Conservation (phyloP, 2,888 invertebrate genomes). For the Andrena hattorfiana region DNA sequence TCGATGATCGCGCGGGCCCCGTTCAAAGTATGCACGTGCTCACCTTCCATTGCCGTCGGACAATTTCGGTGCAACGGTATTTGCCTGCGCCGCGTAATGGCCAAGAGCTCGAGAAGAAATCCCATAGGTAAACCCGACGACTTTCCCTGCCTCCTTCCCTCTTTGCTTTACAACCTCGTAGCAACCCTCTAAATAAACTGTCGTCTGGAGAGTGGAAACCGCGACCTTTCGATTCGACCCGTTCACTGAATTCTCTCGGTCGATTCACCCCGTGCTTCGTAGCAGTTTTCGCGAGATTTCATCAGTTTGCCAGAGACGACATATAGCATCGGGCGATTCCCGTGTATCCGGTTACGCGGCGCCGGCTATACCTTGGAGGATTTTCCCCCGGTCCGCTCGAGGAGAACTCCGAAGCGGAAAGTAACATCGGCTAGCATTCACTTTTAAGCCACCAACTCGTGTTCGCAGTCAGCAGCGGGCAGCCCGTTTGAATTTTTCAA, state of each 20-base stretch:
- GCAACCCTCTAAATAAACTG: conserved; percentile 54
- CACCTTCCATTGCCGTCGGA: background rate
- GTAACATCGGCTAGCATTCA: conserved; percentile 1
- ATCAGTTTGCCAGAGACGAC: conserved; percentile 30
- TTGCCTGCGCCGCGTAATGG: background rate
- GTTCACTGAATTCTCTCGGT: conserved; percentile 42
- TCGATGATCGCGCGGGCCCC: no score
- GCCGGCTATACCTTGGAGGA: conserved; percentile 19
- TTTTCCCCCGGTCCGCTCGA: conserved; percentile 14
- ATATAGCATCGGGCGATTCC: conserved; percentile 29
- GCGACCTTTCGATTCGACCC: conserved; percentile 21
- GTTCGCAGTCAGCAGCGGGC: background rate
- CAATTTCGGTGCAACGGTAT: background rate
- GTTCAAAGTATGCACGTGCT: no score
- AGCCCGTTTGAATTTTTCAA: conserved; percentile 39
- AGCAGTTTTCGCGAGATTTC: conserved; percentile 50
- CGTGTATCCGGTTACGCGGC: conserved; percentile 31
- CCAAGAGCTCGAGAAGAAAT: background rate
- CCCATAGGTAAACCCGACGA: conserved; percentile 7
- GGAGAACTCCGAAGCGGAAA: background rate
- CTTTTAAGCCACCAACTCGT: conserved; percentile 23
- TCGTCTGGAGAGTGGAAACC: conserved; percentile 19
- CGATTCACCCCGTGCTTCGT: conserved; percentile 39
- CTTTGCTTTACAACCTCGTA: background rate
- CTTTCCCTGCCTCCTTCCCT: background rate